Conservation (phyloP, 2,888 invertebrate species). For the Amaurobius ferox region DNA sequence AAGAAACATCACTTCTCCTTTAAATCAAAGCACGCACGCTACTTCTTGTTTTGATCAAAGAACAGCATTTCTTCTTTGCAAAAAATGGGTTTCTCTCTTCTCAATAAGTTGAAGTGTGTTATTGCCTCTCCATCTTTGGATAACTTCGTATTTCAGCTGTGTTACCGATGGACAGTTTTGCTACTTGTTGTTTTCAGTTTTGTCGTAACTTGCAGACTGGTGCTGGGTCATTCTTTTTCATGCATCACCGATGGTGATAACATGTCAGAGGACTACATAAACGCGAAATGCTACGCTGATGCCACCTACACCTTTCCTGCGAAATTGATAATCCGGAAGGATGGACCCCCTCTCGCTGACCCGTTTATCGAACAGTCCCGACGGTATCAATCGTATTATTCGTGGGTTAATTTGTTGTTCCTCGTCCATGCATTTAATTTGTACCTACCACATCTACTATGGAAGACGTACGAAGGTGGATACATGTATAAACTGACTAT, state of each 20-base stretch:
- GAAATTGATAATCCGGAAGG: not conserved
- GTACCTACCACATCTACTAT: constrained; percentile 43
- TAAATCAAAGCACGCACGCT: too few relatives aligned
- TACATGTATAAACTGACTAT: constrained; percentile 15
- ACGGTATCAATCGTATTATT: constrained; percentile 24
- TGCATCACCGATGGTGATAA: not conserved
- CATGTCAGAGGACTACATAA: not conserved
- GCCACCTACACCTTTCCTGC: constrained; percentile 16
- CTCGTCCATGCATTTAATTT: constrained; percentile 47
- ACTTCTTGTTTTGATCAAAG: too few relatives aligned
- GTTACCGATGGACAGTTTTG: constrained; percentile 51
- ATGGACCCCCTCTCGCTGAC: not conserved
- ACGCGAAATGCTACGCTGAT: constrained; percentile 34
- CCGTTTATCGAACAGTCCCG: not conserved
- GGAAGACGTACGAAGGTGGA: constrained; percentile 55
- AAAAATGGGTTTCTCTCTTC: too few relatives aligned
- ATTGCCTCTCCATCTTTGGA: constrained; percentile 16
- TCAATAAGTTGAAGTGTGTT: too few relatives aligned
- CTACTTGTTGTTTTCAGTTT: constrained; percentile 41
- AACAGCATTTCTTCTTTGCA: too few relatives aligned
- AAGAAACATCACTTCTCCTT: too few relatives aligned
- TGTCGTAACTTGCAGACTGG: constrained; percentile 40
- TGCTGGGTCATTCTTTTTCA: constrained; percentile 36
- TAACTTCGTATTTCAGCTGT: constrained; percentile 44
- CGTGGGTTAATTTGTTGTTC: constrained; percentile 56